A percentile compares a stretch with the other conserved stretches of the same genome.
Conservation (phyloP, 1,140 invertebrate species). For the Myzus persicae region DNA sequence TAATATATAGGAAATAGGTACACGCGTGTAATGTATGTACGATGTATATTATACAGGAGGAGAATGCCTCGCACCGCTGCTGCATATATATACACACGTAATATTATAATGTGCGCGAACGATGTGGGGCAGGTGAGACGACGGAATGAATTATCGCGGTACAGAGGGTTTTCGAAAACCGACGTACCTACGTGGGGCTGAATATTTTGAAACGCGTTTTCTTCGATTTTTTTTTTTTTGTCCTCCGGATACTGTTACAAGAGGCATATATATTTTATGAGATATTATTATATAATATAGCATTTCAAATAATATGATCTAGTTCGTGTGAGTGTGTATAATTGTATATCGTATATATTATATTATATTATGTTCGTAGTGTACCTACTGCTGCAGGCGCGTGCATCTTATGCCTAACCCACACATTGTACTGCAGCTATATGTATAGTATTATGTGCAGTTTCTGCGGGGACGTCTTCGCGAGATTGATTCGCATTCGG, state of each 20-base stretch:
- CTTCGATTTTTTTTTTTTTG: not conserved
- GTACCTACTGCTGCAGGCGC: too few relatives aligned
- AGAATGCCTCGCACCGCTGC: not conserved
- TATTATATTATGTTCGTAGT: too few relatives aligned
- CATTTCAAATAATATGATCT: too few relatives aligned
- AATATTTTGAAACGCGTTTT: not conserved
- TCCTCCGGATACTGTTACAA: not conserved
- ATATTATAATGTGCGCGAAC: not conserved
- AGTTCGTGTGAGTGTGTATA: too few relatives aligned
- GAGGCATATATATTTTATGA: not conserved
- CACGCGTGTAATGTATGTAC: not conserved
- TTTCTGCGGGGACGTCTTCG: not conserved
- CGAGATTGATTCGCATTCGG: not conserved
- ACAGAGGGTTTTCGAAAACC: not conserved
- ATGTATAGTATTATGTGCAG: not conserved
- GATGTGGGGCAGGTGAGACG: conserved; percentile 24
- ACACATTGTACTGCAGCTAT: too few relatives aligned
- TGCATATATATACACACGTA: not conserved
- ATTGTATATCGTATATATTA: too few relatives aligned
- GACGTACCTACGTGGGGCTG: not conserved
- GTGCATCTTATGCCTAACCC: too few relatives aligned
- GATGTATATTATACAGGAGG: not conserved
- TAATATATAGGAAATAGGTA: not conserved
- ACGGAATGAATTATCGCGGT: conserved; percentile 5
- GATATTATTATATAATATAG: not conserved